These are phyloP conservation scores for Lampris incognitus DNA, from an alignment of 2,113 vertebrate species.

Conservation along the genomic window DNA sequence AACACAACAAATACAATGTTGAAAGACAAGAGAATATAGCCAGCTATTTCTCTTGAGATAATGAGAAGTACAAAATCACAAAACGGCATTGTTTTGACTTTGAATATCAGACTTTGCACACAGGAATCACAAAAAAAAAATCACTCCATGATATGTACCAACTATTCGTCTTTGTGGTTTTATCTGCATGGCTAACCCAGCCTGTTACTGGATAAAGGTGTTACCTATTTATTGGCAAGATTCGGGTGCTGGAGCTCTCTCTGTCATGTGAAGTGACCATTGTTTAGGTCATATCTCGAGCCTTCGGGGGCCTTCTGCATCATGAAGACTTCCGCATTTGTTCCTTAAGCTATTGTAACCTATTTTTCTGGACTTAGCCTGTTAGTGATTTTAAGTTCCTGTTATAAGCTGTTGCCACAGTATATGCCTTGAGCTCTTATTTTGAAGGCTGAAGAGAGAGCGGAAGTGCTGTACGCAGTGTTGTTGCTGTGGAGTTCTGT, in stretches of 20 bases:
- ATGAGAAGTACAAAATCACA: slow-evolving; percentile 46
- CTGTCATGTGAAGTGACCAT: too few relatives aligned
- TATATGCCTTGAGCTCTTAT: too few relatives aligned
- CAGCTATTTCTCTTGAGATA: slow-evolving; percentile 82
- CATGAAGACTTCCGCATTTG: too few relatives aligned
- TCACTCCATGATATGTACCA: slow-evolving; percentile 19
- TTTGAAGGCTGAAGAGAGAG: too few relatives aligned
- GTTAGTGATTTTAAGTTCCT: too few relatives aligned
- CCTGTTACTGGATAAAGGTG: not conserved
- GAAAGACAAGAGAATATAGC: slow-evolving; percentile 79
- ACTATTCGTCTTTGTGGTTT: not conserved
- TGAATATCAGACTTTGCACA: slow-evolving; percentile 24
- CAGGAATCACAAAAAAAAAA: slow-evolving; percentile 29
- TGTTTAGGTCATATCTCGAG: too few relatives aligned
- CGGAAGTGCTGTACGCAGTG: too few relatives aligned
- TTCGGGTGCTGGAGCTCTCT: not conserved
- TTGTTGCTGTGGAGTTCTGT: too few relatives aligned
- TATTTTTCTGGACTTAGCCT: too few relatives aligned
- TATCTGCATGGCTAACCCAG: not conserved
- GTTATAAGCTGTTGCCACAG: too few relatives aligned
- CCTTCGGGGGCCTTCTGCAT: too few relatives aligned
- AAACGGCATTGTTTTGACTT: slow-evolving; percentile 23
- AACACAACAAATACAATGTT: slow-evolving; percentile 40
- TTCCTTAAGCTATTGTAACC: too few relatives aligned
- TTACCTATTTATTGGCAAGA: not conserved